Conservation (phyloP, 2,797 vertebrate species). For the Enteromius thamalakanensis region DNA sequence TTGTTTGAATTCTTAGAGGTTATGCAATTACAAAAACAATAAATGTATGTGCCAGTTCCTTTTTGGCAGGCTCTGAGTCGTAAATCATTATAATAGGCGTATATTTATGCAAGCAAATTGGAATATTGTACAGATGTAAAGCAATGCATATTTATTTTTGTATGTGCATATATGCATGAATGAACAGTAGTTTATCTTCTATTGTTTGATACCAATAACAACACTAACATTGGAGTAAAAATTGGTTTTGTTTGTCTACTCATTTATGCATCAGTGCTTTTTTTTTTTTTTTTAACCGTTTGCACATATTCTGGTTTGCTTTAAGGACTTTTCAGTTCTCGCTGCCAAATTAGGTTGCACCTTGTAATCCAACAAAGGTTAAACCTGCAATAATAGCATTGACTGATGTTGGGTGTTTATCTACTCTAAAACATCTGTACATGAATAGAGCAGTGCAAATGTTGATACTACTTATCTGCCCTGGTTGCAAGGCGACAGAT, state of each 20-base stretch:
- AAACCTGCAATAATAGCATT: neutral
- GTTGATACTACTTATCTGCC: conserved; percentile 2
- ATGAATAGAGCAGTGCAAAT: neutral
- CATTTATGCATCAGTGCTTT: neutral
- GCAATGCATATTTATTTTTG: neutral
- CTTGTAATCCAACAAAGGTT: conserved; percentile 19
- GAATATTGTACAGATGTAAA: neutral
- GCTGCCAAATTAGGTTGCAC: neutral
- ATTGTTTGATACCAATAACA: neutral
- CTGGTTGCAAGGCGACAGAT: conserved; percentile 26
- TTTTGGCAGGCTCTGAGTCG: neutral
- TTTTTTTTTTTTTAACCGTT: neutral
- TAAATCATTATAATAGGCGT: neutral
- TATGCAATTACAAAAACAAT: neutral
- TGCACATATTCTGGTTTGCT: neutral
- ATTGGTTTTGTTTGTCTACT: neutral
- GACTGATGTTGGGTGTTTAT: neutral
- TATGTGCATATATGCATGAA: neutral
- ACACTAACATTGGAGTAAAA: neutral
- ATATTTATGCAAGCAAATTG: neutral
- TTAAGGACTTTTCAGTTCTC: neutral
- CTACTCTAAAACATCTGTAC: conserved; percentile 28
- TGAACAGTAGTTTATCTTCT: neutral
- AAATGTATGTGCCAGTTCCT: neutral
- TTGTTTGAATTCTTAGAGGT: neutral